Conservation (phyloP, 2,888 invertebrate genomes). For the Tiliacea aurago region DNA sequence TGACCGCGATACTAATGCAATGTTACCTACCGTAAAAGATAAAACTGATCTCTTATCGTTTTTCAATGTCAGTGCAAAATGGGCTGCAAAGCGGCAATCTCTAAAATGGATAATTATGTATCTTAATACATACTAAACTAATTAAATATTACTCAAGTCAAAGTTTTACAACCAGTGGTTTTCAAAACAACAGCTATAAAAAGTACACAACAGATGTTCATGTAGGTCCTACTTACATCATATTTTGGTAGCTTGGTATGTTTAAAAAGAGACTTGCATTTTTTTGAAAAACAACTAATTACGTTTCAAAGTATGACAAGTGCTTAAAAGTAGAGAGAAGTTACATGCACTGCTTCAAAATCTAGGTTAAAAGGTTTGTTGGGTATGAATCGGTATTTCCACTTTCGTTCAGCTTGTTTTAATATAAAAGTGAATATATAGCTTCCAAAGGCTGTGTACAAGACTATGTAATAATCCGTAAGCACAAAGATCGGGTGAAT, state of each 20-base stretch:
- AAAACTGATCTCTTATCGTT: slow-evolving; percentile 26
- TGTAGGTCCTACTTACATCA: neutral
- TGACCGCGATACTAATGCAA: neutral
- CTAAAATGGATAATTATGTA: neutral
- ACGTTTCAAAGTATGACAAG: slow-evolving; percentile 9
- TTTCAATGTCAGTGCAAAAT: slow-evolving; percentile 5
- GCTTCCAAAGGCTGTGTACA: neutral
- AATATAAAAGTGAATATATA: slow-evolving; percentile 10
- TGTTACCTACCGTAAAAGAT: slow-evolving; percentile 21
- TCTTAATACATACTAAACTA: neutral
- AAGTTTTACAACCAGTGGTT: neutral
- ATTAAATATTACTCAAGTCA: neutral
- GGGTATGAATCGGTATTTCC: slow-evolving; percentile 33
- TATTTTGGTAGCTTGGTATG: neutral
- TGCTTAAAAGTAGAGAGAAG: slow-evolving; percentile 13
- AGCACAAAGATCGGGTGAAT: neutral
- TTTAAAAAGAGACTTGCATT: neutral
- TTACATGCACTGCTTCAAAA: slow-evolving; percentile 39
- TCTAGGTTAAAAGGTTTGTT: slow-evolving; percentile 44
- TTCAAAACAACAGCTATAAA: neutral
- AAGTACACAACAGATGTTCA: neutral
- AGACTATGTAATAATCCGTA: neutral
- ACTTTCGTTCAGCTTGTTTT: slow-evolving; percentile 1
- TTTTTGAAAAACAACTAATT: slow-evolving; percentile 19
- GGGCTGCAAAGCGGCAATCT: neutral